phyloP scores from a whole-genome alignment of 2,797 vertebrate genomes.

The Falco novaeseelandiae region DNA sequence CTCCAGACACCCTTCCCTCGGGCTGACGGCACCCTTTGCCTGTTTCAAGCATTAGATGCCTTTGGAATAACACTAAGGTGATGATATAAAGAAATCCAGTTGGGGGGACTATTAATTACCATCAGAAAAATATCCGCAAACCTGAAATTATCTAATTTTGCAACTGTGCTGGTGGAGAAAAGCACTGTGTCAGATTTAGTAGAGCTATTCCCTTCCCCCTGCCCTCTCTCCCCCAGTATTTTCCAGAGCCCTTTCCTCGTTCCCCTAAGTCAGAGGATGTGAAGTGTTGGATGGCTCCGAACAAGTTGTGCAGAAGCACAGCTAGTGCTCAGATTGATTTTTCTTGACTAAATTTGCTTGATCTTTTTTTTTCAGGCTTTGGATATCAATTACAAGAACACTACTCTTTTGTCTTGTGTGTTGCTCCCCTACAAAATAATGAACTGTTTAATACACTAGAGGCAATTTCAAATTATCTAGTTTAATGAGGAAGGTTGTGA shows the following conservation, averaged over 20 bases:
- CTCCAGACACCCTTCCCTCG: background rate
- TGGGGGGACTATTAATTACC: background rate
- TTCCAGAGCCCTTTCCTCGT: background rate
- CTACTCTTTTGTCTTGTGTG: slow-evolving; percentile 42
- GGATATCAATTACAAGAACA: slow-evolving; percentile 51
- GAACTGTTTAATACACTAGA: slow-evolving; percentile 73
- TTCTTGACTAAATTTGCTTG: background rate
- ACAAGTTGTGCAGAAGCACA: background rate
- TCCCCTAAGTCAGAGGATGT: background rate
- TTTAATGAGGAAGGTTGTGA: slow-evolving; percentile 66
- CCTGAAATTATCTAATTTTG: background rate
- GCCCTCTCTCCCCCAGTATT: background rate
- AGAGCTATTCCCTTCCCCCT: background rate
- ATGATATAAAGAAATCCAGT: background rate
- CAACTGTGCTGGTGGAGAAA: background rate
- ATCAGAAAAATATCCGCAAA: background rate
- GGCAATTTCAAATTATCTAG: slow-evolving; percentile 71
- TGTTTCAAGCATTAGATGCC: background rate
- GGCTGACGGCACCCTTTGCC: background rate
- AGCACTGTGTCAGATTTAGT: background rate
- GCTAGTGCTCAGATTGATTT: background rate
- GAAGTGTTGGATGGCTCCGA: background rate
- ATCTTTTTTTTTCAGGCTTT: background rate
- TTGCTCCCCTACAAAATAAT: slow-evolving; percentile 60
- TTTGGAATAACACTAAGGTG: background rate